phyloP scores from a whole-genome alignment of 2,797 vertebrate species.

The Sus cebifrons region DNA sequence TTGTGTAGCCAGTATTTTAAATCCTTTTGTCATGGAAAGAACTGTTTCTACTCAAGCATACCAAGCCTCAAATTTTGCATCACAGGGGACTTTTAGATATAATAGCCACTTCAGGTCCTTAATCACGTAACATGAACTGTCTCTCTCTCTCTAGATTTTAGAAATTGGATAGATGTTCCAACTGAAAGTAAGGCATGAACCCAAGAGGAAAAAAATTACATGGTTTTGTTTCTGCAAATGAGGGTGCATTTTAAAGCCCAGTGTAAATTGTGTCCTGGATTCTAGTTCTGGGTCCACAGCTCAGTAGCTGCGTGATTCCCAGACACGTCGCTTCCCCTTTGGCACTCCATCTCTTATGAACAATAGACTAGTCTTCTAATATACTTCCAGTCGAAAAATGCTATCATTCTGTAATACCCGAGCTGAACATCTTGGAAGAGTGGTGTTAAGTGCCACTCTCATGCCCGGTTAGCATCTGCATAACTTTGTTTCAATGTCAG shows the following conservation, averaged over 20 bases:
- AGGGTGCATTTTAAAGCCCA: neutral
- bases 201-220: neutral
- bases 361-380: neutral
- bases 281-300: neutral
- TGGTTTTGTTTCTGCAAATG: conserved; percentile 41
- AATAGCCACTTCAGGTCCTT: neutral
- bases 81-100: neutral
- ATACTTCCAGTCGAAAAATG: neutral
- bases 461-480: neutral
- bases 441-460: neutral
- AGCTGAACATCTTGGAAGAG: neutral
- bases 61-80: neutral
- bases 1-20: neutral
- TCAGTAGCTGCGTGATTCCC: neutral
- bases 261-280: neutral
- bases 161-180: neutral
- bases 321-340: neutral
- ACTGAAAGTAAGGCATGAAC: neutral
- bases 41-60: neutral
- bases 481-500: neutral
- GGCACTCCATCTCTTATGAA: neutral
- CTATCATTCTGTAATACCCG: neutral
- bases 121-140: neutral
- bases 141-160: neutral
- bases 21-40: neutral